Conservation (phyloP, 2,888 invertebrate species). For the Leucoptera coffeella region DNA sequence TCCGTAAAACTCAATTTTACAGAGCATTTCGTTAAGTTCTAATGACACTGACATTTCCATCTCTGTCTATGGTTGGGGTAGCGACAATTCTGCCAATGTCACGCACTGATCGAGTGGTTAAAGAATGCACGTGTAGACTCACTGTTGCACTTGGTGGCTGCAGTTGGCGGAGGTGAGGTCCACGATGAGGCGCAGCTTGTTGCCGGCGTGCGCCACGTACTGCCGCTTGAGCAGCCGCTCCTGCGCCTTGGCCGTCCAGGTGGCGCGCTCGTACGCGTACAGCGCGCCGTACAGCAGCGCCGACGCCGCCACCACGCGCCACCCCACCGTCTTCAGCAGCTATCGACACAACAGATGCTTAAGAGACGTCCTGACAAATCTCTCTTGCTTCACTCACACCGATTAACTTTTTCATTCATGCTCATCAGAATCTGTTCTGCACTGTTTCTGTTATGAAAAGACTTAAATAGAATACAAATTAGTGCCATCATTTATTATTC, state of each 20-base stretch:
- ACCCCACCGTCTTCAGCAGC: conserved; percentile 94
- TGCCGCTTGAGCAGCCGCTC: conserved; percentile 92
- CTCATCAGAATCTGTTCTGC: too few relatives aligned
- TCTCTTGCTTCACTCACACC: too few relatives aligned
- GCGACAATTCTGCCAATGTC: not conserved
- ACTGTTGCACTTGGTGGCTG: conserved; percentile 95
- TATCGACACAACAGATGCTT: conserved; percentile 22
- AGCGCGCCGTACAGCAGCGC: conserved; percentile 82
- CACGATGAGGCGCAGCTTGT: conserved; percentile 89
- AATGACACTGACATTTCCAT: not conserved
- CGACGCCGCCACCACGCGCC: conserved; percentile 84
- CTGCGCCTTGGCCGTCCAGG: conserved; percentile 96
- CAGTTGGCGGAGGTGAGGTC: conserved; percentile 96
- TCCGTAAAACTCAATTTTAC: too few relatives aligned
- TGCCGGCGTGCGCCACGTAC: conserved; percentile 88
- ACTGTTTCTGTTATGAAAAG: too few relatives aligned
- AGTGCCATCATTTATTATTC: too few relatives aligned
- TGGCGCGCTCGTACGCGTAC: conserved; percentile 92
- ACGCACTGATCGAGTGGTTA: not conserved
- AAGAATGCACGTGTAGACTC: too few relatives aligned
- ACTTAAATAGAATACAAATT: too few relatives aligned
- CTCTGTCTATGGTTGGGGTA: too few relatives aligned
- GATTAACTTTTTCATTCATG: too few relatives aligned
- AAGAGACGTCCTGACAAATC: too few relatives aligned
- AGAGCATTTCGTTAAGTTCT: too few relatives aligned